A percentile compares a stretch with the other conserved stretches of the same genome.
Evolutionary conservation across 2,888 invertebrate species (phyloP).

Genomic region (Alviniconcha strummeri): DNA sequence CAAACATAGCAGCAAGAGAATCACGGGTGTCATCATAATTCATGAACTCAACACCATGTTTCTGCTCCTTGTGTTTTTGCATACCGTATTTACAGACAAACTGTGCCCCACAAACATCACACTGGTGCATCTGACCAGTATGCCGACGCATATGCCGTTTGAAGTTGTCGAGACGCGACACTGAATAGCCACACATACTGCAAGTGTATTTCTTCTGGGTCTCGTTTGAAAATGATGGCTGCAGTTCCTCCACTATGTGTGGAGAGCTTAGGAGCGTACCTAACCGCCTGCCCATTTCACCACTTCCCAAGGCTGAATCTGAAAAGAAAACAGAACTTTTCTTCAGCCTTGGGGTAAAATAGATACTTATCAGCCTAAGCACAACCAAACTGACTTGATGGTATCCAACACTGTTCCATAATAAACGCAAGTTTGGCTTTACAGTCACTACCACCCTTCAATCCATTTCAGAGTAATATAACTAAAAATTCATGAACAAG

Average conservation of each 20-base stretch:
- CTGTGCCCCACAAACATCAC: slow-evolving; percentile 28
- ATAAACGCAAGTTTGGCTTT: no score
- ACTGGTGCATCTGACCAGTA: slow-evolving; percentile 27
- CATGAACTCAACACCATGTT: slow-evolving; percentile 19
- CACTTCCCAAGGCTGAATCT: slow-evolving; percentile 22
- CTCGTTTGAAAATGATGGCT: not conserved
- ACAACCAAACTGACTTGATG: no score
- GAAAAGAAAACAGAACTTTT: slow-evolving; percentile 29
- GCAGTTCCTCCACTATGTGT: not conserved
- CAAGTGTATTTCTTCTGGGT: slow-evolving; percentile 23
- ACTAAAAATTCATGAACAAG: no score
- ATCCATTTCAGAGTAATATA: no score
- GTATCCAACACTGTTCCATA: no score
- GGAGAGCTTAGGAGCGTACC: slow-evolving; percentile 12
- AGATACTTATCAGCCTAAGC: not conserved
- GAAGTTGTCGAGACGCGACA: slow-evolving; percentile 27
- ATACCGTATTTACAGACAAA: slow-evolving; percentile 28
- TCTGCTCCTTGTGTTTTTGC: slow-evolving; percentile 27
- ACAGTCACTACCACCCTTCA: no score
- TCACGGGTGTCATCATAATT: no score
- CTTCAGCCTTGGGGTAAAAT: not conserved
- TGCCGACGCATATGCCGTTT: slow-evolving; percentile 34
- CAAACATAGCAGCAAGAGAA: no score
- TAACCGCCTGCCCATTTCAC: slow-evolving; percentile 17
- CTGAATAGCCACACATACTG: slow-evolving; percentile 26